phyloP scores from a whole-genome alignment of 2,113 vertebrate species.

The Siphamia tubifer region DNA sequence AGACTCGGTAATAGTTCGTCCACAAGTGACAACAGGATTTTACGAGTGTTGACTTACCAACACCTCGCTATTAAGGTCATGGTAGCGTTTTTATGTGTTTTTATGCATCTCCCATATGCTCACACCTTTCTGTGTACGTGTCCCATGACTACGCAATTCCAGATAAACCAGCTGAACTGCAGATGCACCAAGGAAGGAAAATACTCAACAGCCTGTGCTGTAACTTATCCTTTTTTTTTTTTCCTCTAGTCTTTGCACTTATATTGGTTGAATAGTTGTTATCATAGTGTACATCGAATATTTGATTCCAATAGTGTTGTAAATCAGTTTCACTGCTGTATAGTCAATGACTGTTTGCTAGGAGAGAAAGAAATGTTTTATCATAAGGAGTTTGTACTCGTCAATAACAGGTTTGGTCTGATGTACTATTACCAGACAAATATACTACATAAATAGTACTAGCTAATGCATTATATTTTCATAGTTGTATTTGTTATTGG shows the following conservation, averaged over 20 bases:
- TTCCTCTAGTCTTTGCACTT: background rate
- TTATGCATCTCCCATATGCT: conserved; percentile 19
- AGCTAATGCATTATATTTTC: too few relatives aligned
- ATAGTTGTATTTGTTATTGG: too few relatives aligned
- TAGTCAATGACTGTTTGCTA: too few relatives aligned
- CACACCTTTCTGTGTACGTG: background rate
- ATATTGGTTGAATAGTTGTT: background rate
- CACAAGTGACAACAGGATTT: conserved; percentile 22
- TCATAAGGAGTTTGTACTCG: too few relatives aligned
- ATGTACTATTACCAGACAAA: too few relatives aligned
- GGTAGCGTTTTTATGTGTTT: conserved; percentile 2
- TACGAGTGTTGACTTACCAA: conserved; percentile 7
- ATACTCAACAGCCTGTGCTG: background rate
- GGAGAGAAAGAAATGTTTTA: too few relatives aligned
- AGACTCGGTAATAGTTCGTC: background rate
- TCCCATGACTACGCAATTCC: background rate
- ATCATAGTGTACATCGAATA: background rate
- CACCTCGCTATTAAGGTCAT: conserved; percentile 1
- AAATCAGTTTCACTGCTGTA: too few relatives aligned
- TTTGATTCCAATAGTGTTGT: background rate
- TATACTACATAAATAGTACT: too few relatives aligned
- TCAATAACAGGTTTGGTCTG: too few relatives aligned
- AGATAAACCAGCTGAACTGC: conserved; percentile 17
- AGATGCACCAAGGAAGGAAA: background rate
- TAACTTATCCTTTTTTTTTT: background rate